These are phyloP conservation scores for Callorhinus ursinus DNA, from an alignment of 2,113 vertebrate genomes.

Conservation along the genomic window DNA sequence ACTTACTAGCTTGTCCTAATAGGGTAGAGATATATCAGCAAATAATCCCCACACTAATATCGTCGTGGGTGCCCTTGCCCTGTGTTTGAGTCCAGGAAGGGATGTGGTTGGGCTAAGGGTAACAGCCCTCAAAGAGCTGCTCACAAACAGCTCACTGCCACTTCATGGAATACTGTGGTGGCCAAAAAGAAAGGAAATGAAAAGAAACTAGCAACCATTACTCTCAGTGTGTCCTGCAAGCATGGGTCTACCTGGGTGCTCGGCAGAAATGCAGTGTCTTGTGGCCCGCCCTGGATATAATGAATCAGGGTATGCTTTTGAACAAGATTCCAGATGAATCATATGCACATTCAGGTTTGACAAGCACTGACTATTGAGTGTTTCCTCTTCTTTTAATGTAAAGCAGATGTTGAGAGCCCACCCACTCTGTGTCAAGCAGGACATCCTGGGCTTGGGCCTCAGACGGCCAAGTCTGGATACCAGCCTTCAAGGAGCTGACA, in stretches of 20 bases:
- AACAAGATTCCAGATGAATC: background rate
- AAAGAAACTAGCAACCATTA: background rate
- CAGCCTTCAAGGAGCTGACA: background rate
- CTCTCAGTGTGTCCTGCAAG: background rate
- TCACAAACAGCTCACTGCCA: background rate
- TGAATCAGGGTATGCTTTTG: background rate
- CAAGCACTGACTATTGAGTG: background rate
- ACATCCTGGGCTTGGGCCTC: background rate
- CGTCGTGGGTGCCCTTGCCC: background rate
- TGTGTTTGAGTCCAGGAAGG: background rate
- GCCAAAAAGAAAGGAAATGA: background rate
- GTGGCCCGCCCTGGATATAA: background rate
- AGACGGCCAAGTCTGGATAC: too few relatives aligned
- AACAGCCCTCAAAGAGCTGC: background rate
- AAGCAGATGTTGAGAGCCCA: background rate
- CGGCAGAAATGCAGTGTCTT: background rate
- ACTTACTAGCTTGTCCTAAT: constrained; percentile 27
- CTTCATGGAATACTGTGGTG: background rate
- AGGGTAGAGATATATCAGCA: background rate
- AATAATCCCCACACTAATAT: background rate
- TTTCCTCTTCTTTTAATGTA: background rate
- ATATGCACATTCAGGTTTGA: background rate
- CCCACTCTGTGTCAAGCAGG: background rate
- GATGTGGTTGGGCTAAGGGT: too few relatives aligned
- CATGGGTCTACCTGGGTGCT: background rate